These are phyloP conservation scores for Nineta flava DNA, from an alignment of 2,888 invertebrate genomes.

Conservation along the genomic window DNA sequence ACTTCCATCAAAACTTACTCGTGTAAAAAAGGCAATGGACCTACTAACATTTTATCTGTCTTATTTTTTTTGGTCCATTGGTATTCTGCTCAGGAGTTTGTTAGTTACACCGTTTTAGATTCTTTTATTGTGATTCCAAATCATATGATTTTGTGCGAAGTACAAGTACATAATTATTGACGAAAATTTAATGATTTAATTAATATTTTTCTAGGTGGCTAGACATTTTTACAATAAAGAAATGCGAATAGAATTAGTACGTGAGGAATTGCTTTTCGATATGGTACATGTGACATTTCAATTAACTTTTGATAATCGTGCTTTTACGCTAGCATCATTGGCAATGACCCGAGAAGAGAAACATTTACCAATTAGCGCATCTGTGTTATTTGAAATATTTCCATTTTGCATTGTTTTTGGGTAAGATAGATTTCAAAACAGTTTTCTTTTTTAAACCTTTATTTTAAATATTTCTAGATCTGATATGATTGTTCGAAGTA, in stretches of 20 bases:
- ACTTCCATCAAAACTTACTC: too few species aligned
- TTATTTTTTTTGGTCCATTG: too few species aligned
- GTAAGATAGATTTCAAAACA: conserved; percentile 32
- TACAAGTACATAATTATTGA: background rate
- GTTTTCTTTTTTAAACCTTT: background rate
- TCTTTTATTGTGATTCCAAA: too few species aligned
- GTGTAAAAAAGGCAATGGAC: too few species aligned
- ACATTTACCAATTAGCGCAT: conserved; percentile 74
- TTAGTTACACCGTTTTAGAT: too few species aligned
- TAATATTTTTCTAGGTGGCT: conserved; percentile 46
- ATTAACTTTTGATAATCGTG: conserved; percentile 85
- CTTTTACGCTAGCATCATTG: conserved; percentile 67
- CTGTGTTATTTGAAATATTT: conserved; percentile 89
- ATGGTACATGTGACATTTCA: conserved; percentile 90
- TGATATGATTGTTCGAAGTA: conserved; percentile 76
- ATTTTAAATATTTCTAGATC: conserved; percentile 36
- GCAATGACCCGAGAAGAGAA: conserved; percentile 79
- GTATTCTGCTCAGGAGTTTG: too few species aligned
- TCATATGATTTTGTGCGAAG: too few species aligned
- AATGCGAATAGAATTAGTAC: conserved; percentile 76
- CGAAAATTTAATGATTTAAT: background rate
- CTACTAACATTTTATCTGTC: too few species aligned
- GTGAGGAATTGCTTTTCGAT: conserved; percentile 75
- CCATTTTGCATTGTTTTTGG: conserved; percentile 96
- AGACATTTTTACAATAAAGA: conserved; percentile 90